Percentiles rank a stretch among this genome's conserved stretches.
Conservation (phyloP, 2,888 invertebrate species). For the Exocentrus adspersus region DNA sequence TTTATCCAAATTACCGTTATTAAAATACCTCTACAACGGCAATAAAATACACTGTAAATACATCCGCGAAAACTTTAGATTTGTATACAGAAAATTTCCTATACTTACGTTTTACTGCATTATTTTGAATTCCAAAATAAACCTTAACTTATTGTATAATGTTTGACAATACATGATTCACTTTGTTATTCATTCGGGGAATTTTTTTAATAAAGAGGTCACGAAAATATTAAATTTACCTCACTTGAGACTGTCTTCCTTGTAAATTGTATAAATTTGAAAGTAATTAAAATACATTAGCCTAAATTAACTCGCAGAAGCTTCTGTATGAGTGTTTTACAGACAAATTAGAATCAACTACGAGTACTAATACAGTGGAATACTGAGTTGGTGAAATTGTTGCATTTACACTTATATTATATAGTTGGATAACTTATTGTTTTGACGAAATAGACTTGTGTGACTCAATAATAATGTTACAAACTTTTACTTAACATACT, state of each 20-base stretch:
- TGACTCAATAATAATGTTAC: no score
- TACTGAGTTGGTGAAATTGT: conserved; percentile 31
- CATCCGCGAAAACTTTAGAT: background rate
- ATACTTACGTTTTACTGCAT: no score
- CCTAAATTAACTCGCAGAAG: conserved; percentile 47
- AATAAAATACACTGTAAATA: conserved; percentile 1
- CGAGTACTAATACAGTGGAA: conserved; percentile 40
- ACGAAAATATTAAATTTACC: conserved; percentile 46
- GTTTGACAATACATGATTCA: conserved; percentile 6
- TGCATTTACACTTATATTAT: conserved; percentile 17
- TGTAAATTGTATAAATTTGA: conserved; percentile 61
- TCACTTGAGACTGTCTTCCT: conserved; percentile 51
- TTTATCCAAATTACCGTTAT: conserved; percentile 16
- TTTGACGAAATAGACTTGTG: no score
- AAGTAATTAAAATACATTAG: conserved; percentile 60
- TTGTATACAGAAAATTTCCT: no score
- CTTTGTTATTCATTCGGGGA: conserved; percentile 22
- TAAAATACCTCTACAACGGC: conserved; percentile 11
- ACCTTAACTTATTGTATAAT: no score
- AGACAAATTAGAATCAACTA: conserved; percentile 45
- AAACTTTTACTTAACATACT: no score
- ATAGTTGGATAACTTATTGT: no score
- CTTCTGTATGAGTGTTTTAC: conserved; percentile 37
- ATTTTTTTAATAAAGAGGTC: conserved; percentile 15
- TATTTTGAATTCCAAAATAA: background rate